Evolutionary conservation across 2,797 vertebrate species (phyloP).

Genomic region (Phaenicophaeus curvirostris): DNA sequence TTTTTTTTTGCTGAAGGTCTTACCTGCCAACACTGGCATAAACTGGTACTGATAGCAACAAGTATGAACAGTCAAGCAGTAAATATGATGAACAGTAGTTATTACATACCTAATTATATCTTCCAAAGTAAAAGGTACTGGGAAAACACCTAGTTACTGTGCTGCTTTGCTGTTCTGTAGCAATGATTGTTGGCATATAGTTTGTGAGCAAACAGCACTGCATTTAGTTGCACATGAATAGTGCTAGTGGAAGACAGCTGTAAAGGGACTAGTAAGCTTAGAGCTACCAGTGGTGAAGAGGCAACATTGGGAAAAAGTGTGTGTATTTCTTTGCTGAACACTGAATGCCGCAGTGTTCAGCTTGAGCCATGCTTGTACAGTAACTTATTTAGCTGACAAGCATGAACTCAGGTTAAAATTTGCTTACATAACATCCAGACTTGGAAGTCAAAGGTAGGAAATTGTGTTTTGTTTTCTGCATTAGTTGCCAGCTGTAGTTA

Average conservation of each 20-base stretch:
- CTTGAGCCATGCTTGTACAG: not conserved
- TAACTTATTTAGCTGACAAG: not conserved
- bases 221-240: not conserved
- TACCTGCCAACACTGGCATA: not conserved
- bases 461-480: not conserved
- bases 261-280: not conserved
- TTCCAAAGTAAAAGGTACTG: not conserved
- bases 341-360: not conserved
- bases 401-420: not conserved
- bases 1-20: not conserved
- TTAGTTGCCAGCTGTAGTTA: not conserved
- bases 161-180: not conserved
- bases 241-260: not conserved
- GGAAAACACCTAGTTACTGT: not conserved
- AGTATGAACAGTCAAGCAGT: not conserved
- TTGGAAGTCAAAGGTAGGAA: not conserved
- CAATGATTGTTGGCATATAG: not conserved
- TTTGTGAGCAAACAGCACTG: not conserved
- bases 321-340: not conserved
- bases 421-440: not conserved
- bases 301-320: rapidly evolving
- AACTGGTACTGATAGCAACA: not conserved
- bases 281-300: not conserved
- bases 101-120: not conserved
- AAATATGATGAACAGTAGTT: not conserved